Evolutionary conservation across 2,888 invertebrate species (phyloP).

Genomic region (Listrodromus nycthemerus): DNA sequence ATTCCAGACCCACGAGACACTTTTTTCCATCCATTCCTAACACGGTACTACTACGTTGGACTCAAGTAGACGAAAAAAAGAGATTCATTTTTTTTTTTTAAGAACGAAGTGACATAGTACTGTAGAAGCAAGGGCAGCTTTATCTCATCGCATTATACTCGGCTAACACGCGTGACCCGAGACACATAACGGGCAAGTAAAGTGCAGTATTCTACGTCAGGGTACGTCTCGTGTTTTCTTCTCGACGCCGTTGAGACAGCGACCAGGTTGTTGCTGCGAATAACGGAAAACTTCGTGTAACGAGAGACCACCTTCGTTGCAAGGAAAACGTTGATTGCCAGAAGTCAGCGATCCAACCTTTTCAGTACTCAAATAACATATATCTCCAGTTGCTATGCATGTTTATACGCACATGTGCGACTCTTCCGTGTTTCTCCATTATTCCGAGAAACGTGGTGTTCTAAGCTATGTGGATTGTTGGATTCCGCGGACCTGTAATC

Average conservation of each 20-base stretch:
- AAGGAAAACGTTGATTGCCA: conserved; percentile 38
- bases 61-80: conserved; percentile 46
- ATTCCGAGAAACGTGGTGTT: not conserved
- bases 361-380: not conserved
- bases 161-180: conserved; percentile 78
- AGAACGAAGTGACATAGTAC: conserved; percentile 59
- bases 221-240: conserved; percentile 57
- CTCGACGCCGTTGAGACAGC: conserved; percentile 58
- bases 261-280: conserved; percentile 39
- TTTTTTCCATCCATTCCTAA: conserved; percentile 26
- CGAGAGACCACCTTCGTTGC: conserved; percentile 56
- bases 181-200: conserved; percentile 73
- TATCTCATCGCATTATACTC: conserved; percentile 76
- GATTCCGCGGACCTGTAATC: not conserved
- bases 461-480: not conserved
- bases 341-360: not conserved
- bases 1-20: conserved; percentile 55
- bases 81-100: conserved; percentile 6
- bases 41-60: conserved; percentile 43
- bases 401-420: not conserved
- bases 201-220: conserved; percentile 44
- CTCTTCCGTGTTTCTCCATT: not conserved
- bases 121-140: conserved; percentile 65
- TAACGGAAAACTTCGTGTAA: conserved; percentile 65
- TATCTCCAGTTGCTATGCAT: not conserved